Percentiles rank a stretch among this genome's conserved stretches.
Evolutionary conservation across 1,140 invertebrate species (phyloP).

Genomic region (Neotoxoptera formosana): DNA sequence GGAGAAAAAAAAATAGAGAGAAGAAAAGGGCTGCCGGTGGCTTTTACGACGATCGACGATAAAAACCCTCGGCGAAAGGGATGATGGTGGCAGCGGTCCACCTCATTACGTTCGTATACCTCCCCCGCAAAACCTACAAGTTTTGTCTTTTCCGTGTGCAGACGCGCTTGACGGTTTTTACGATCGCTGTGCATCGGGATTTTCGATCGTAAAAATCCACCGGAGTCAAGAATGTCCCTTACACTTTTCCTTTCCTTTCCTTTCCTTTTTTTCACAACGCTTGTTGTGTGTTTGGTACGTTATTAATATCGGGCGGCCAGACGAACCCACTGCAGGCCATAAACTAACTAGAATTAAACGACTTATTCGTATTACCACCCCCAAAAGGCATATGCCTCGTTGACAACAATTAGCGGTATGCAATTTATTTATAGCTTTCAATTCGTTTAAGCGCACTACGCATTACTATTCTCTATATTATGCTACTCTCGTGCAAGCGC

Average conservation of each 20-base stretch:
- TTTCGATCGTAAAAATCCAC: slow-evolving; percentile 53
- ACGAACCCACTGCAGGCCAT: background rate
- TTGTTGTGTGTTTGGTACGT: slow-evolving; percentile 27
- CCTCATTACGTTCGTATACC: slow-evolving; percentile 44
- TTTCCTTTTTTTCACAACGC: background rate
- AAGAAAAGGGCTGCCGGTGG: slow-evolving; percentile 55
- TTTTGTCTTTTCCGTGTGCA: slow-evolving; percentile 54
- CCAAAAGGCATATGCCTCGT: background rate
- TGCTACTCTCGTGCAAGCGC: background rate
- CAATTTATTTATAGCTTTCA: background rate
- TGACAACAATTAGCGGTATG: background rate
- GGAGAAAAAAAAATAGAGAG: background rate
- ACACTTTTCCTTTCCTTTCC: background rate
- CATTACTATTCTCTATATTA: background rate
- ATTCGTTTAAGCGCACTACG: background rate
- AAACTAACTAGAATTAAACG: slow-evolving; percentile 40
- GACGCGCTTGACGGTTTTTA: slow-evolving; percentile 38
- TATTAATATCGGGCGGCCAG: slow-evolving; percentile 34
- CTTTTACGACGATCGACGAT: slow-evolving; percentile 54
- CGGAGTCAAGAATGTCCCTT: slow-evolving; percentile 28
- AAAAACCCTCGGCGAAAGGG: slow-evolving; percentile 26
- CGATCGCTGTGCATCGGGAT: slow-evolving; percentile 51
- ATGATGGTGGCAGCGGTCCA: slow-evolving; percentile 28
- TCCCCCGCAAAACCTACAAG: slow-evolving; percentile 39
- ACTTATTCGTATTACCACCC: slow-evolving; percentile 5